Evolutionary conservation across 1,140 invertebrate species (phyloP).

Genomic region (Megathymus violae): DNA sequence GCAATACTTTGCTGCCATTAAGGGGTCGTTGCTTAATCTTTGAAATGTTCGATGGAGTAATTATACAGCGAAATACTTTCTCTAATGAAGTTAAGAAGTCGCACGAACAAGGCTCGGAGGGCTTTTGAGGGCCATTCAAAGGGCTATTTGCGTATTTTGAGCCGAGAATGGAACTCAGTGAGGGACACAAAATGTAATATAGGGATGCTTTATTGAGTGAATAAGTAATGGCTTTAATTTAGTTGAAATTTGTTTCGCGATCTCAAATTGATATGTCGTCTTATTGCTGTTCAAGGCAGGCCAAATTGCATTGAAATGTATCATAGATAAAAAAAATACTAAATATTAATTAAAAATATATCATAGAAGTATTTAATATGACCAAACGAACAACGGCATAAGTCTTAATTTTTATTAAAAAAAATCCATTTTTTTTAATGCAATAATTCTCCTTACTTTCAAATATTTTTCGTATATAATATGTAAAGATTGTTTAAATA

Average conservation of each 20-base stretch:
- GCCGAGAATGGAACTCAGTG: constrained; percentile 16
- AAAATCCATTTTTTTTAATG: no score
- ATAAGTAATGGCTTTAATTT: constrained; percentile 27
- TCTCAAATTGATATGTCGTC: not conserved
- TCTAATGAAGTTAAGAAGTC: constrained; percentile 64
- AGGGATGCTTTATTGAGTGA: constrained; percentile 22
- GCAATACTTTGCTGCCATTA: constrained; percentile 23
- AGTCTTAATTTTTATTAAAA: no score
- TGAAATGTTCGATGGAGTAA: constrained; percentile 51
- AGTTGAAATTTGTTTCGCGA: not conserved
- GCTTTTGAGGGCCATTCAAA: constrained; percentile 20
- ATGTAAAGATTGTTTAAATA: no score
- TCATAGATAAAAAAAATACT: no score
- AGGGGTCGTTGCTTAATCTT: constrained; percentile 45
- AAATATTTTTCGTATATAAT: no score
- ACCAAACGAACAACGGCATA: no score
- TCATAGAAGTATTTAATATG: no score
- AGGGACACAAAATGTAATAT: constrained; percentile 23
- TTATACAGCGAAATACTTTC: constrained; percentile 44
- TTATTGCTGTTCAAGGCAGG: no score
- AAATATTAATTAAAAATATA: no score
- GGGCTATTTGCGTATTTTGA: constrained; percentile 25
- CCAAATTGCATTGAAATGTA: no score
- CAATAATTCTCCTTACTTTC: no score
- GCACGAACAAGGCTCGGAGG: constrained; percentile 16